Evolutionary conservation across 2,113 vertebrate genomes (phyloP), one percentile per base, ranked within the genome.

Genomic region (Pampusana beccarii): DNA sequence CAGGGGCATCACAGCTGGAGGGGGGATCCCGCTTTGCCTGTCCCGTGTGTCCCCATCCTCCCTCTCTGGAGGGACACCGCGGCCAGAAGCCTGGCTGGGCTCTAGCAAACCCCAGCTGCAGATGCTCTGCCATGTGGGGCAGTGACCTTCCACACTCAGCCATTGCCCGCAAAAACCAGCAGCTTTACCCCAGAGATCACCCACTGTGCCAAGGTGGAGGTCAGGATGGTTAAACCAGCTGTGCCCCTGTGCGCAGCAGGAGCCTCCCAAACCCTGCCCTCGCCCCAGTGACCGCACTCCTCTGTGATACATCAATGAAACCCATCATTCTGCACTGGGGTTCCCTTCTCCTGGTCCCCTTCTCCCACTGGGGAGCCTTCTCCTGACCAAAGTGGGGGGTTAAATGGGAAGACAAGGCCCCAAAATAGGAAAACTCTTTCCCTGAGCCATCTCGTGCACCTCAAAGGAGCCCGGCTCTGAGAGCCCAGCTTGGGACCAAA

Each of bases 211-310:
- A 3, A 36, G 57, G 4, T 40, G 17, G 65, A 26, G 33, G 18
- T 50, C 2, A 0, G 24, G 8, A 15, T 36, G 48, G 19, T 33
- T 38, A 46, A 29, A 48, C 34, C 5, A 5, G 29, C 29, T 12
- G 1, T 33, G 46, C 9, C 44, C 53, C 10, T 1, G 2, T 4
- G 2, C 3, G 3, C 29, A 17, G 42, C 29, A 38, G 56, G 21
- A 61, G 56, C 56, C 18, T 28, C 54, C n/a, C 46, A 54, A 53
- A 57, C 5, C 24, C 44, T 2, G 29, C 29, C 56, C 73, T 56
- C 2, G 1, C 29, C 28, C 25, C 0, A 1, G 24, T 66, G 6
- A 25, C 11, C 3, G 3, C 15, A 5, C 23, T 40, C 48, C 70
- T 64, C 42, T 18, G 6, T 4, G 0, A 19, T 1, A 25, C 29